Conservation (phyloP, 2,113 vertebrate genomes). For the Lutjanus erythropterus region DNA sequence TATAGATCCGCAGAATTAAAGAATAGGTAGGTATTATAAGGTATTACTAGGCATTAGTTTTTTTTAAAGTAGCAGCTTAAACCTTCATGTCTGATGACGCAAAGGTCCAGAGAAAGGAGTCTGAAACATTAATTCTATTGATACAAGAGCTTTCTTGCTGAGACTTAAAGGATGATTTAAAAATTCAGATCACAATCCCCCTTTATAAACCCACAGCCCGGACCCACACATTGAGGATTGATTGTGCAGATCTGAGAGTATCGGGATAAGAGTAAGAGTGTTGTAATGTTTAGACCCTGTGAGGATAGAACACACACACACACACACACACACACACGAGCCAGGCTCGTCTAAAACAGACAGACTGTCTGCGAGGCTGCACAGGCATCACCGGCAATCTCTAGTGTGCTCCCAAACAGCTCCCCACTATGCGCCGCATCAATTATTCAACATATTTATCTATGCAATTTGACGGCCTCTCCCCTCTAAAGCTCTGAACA, state of each 20-base stretch:
- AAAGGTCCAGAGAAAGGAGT: conserved; percentile 16
- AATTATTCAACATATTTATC: conserved; percentile 87
- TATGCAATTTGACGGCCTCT: conserved; percentile 85
- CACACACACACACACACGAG: conserved; percentile 43
- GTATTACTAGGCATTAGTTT: conserved; percentile 69
- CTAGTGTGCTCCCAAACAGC: conserved; percentile 76
- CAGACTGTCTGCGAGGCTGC: conserved; percentile 66
- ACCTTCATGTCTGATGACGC: conserved; percentile 56
- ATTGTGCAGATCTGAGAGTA: conserved; percentile 60
- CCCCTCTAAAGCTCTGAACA: conserved; percentile 78
- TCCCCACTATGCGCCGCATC: conserved; percentile 79
- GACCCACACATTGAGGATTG: conserved; percentile 53
- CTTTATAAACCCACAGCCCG: conserved; percentile 30
- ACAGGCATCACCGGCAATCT: conserved; percentile 73
- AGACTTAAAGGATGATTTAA: conserved; percentile 35
- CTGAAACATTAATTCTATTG: conserved; percentile 34
- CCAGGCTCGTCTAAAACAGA: conserved; percentile 56
- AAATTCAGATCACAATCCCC: conserved; percentile 53
- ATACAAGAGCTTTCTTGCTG: conserved; percentile 19
- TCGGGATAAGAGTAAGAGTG: conserved; percentile 51
- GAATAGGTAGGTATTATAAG: conserved; percentile 64
- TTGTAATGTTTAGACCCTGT: conserved; percentile 58
- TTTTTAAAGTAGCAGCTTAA: conserved; percentile 63
- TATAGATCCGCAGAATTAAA: conserved; percentile 71
- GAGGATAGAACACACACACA: conserved; percentile 63